Percentiles rank a stretch among this genome's conserved stretches.
phyloP scores from a whole-genome alignment of 2,113 vertebrate species.

The Pelvicachromis taeniatus region DNA sequence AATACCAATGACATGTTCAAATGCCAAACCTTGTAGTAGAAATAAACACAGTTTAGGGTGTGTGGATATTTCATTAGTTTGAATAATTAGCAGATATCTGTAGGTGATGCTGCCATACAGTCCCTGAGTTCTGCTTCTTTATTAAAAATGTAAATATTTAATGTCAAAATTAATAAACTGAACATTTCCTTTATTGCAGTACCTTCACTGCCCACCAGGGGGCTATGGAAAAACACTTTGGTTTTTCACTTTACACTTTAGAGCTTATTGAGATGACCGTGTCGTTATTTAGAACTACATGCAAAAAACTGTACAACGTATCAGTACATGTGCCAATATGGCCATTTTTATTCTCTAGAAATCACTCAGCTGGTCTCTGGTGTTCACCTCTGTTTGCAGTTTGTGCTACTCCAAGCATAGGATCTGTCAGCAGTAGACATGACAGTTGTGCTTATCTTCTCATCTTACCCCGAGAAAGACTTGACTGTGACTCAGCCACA shows the following conservation, averaged over 20 bases:
- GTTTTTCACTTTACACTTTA: not conserved
- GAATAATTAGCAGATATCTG: not conserved
- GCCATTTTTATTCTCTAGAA: not conserved
- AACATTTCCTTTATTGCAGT: not conserved
- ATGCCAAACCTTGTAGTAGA: not conserved
- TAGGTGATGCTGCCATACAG: not conserved
- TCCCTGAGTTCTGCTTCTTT: not conserved
- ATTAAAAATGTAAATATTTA: not conserved
- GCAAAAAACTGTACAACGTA: not conserved
- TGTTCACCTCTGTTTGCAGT: not conserved
- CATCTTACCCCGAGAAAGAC: not conserved
- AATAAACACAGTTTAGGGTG: not conserved
- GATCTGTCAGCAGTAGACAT: not conserved
- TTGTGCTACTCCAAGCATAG: not conserved
- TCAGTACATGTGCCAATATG: not conserved
- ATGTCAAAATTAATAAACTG: not conserved
- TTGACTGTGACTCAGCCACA: not conserved
- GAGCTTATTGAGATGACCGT: not conserved
- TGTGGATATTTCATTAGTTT: not conserved
- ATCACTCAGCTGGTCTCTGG: not conserved
- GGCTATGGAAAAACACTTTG: not conserved
- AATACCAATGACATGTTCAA: not conserved
- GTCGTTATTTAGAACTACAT: not conserved
- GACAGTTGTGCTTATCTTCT: not conserved
- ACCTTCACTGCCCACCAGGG: not conserved